Evolutionary conservation across 1,140 invertebrate genomes (phyloP), one percentile per base, ranked within the genome.

Genomic region (Melitaea cinxia): DNA sequence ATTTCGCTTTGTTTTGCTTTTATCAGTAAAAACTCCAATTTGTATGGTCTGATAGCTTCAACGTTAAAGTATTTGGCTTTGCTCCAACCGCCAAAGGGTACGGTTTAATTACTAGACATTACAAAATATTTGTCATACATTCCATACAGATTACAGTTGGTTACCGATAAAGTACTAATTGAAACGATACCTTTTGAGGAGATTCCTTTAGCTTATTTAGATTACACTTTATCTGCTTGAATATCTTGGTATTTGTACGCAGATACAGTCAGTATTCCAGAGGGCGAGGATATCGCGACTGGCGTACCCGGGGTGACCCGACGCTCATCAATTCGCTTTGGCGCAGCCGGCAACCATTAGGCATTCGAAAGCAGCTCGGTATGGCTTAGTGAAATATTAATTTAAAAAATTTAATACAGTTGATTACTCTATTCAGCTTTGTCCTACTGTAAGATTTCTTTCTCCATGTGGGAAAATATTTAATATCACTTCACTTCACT

Each of bases 341-440:
- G 94, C 92, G 93, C 76, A 94, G 93, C 80, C 93, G 93, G 80
- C 94, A 94, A 88, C 94, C 94, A 30, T 91, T 94, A 68, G 94
- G 94, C 81, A 94, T 93, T 66, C 88, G 93, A 71, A 94, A 94
- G 80, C 92, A 94, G 88, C 89, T 94, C 77, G 93, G 93, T 93
- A 85, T 88, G 62, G 42, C 47, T 50, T 23, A 4, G n/a, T n/a
- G n/a, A n/a, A n/a, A n/a, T n/a, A n/a, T n/a, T n/a, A n/a, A n/a
- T n/a, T n/a, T n/a, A n/a, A n/a, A n/a, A n/a, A n/a, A n/a, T n/a
- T n/a, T n/a, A n/a, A n/a, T n/a, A n/a, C n/a, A n/a, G n/a, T n/a
- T n/a, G n/a, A n/a, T n/a, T n/a, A n/a, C n/a, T n/a, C n/a, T n/a
- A n/a, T n/a, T n/a, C n/a, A n/a, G n/a, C n/a, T n/a, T n/a, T n/a